Conservation (phyloP, 2,113 vertebrate species). For the Jacana jacana region DNA sequence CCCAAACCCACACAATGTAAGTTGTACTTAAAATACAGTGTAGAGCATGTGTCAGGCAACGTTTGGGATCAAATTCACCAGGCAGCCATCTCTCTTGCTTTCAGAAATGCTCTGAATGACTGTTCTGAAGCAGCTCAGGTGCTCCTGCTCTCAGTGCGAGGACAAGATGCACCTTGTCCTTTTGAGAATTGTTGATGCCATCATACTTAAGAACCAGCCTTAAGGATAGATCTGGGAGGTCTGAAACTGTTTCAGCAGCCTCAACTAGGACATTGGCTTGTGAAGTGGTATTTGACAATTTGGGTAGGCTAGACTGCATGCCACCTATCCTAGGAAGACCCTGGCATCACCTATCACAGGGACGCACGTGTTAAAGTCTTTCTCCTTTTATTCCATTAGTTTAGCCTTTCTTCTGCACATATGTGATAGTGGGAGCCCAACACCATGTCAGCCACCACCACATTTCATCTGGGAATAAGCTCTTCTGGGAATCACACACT, state of each 20-base stretch:
- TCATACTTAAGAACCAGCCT: not conserved
- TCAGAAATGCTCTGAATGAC: not conserved
- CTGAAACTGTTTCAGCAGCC: not conserved
- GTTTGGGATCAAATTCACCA: not conserved
- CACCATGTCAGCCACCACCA: not conserved
- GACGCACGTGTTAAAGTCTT: not conserved
- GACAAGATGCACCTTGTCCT: not conserved
- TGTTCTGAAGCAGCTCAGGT: not conserved
- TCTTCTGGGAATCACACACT: not conserved
- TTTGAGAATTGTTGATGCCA: not conserved
- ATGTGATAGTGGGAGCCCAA: not conserved
- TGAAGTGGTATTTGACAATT: not conserved
- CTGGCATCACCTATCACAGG: not conserved
- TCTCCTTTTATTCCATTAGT: not conserved
- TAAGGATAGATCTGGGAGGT: not conserved
- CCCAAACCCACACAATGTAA: not conserved
- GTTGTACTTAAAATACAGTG: not conserved
- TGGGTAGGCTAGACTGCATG: not conserved
- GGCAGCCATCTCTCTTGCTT: not conserved
- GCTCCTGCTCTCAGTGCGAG: not conserved
- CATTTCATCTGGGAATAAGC: not conserved
- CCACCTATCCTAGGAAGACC: not conserved
- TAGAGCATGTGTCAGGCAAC: not conserved
- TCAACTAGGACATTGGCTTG: not conserved
- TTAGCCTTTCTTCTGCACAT: not conserved